Base-by-base conservation (phyloP, 2,888 invertebrate genomes). In the Magallana nippona region DNA sequence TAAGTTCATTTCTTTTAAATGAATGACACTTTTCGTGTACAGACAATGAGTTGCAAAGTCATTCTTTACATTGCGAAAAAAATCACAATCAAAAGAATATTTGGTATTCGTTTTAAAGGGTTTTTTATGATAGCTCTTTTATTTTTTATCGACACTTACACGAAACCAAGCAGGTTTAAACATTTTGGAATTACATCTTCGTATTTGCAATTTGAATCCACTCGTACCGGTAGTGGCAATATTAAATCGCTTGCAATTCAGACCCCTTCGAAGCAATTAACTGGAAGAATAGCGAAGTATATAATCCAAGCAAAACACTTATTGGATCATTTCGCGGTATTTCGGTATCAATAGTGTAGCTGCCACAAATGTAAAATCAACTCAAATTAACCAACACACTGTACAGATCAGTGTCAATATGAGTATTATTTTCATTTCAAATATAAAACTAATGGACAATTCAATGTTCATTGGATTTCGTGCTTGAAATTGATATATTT, bases 251-350 rank as follows among this genome's bases (percentile, higher is more conserved):
- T 71, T 27, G 32, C 32, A 27, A 15, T 27, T 71, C 27, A 22
- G 71, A 27, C 27, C 71, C 22, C 71, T 71, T 71, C 22, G 71
- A 71, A 27, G 71, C 71, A 71, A 71, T 71, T 71, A 71, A 71
- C 27, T 15, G 15, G 22, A 15, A 71, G 27, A 19, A 71, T 71
- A 8, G 11, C 27, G 11, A 32, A 71, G 5, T 32, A 32, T 32
- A 27, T 71, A 71, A 71, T 27, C 71, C 71, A 13, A 27, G 22
- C 15, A 71, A 71, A 71, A 19, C 71, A 27, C 32, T 15, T 11
- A 13, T 27, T 71, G 71, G 71, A 22, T 71, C 71, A 71, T 71
- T 71, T 17, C 13, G 15, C 22, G 15, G 3, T 71, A 32, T 71
- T 71, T 27, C 27, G 71, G 32, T 71, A 19, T 11, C 15, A 10